phyloP scores from a whole-genome alignment of 2,113 vertebrate genomes.

The Myodes glareolus region DNA sequence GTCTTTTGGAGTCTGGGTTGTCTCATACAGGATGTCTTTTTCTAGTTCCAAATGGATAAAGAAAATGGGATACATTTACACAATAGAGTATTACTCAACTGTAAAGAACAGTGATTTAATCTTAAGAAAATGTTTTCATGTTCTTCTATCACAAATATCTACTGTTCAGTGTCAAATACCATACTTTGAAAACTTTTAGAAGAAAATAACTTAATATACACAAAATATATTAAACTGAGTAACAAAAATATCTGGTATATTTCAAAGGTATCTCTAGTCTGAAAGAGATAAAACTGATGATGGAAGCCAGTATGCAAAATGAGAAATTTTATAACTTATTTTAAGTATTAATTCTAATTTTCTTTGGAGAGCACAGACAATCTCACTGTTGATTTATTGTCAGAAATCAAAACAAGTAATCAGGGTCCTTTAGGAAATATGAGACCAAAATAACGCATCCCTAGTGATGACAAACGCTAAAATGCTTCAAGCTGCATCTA shows the following conservation, averaged over 20 bases:
- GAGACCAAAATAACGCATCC: not conserved
- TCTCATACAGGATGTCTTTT: too few relatives aligned
- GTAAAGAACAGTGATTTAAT: too few relatives aligned
- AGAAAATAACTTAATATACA: not conserved
- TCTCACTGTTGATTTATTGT: not conserved
- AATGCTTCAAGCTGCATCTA: not conserved
- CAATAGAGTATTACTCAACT: too few relatives aligned
- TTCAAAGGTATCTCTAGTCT: not conserved
- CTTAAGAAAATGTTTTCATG: not conserved
- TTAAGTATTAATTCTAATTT: not conserved
- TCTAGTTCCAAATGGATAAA: too few relatives aligned
- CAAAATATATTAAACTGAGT: slow-evolving; percentile 25
- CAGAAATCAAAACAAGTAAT: not conserved
- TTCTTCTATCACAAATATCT: not conserved
- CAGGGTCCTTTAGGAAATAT: not conserved
- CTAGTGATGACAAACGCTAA: not conserved
- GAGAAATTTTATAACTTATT: not conserved
- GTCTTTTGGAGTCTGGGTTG: too few relatives aligned
- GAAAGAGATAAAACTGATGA: not conserved
- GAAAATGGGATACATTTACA: too few relatives aligned
- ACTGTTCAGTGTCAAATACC: not conserved
- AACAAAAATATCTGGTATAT: not conserved
- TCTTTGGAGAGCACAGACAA: not conserved
- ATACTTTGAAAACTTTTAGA: not conserved
- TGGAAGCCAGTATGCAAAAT: not conserved